Percentiles rank a stretch among this genome's conserved stretches.
Conservation (phyloP, 2,113 vertebrate genomes). For the Takifugu bimaculatus region DNA sequence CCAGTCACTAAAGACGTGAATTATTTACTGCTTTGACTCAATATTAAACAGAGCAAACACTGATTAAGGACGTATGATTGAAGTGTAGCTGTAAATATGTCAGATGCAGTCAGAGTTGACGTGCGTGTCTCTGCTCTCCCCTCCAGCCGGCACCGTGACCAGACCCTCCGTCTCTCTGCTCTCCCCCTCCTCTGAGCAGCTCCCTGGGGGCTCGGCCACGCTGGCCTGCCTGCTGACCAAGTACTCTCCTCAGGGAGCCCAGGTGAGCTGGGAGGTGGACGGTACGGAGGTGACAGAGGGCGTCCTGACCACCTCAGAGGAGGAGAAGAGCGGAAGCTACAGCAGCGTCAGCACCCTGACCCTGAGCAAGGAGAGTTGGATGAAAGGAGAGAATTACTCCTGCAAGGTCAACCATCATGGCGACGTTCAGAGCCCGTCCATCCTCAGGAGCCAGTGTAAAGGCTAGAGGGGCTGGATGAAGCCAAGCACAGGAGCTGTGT, state of each 20-base stretch:
- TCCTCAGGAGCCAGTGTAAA: slow-evolving; percentile 42
- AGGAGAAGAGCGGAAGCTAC: slow-evolving; percentile 39
- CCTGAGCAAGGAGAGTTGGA: slow-evolving; percentile 37
- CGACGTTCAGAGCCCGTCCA: slow-evolving; percentile 4
- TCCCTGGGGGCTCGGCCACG: no score
- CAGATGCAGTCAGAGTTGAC: no score
- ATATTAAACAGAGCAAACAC: no score
- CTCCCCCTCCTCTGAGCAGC: no score
- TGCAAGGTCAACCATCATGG: background rate
- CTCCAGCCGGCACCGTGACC: no score
- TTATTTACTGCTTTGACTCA: no score
- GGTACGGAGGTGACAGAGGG: slow-evolving; percentile 31
- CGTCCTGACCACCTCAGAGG: slow-evolving; percentile 43
- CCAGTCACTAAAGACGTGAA: no score
- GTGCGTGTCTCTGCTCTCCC: no score
- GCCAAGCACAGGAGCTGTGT: slow-evolving; percentile 16
- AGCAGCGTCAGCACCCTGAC: slow-evolving; percentile 46
- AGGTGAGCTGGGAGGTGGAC: slow-evolving; percentile 41
- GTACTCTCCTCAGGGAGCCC: background rate
- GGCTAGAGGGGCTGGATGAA: slow-evolving; percentile 15
- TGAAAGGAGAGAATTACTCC: slow-evolving; percentile 10
- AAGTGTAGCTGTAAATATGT: no score
- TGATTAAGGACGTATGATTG: no score
- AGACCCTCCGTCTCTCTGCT: no score
- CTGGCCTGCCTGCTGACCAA: no score